A percentile compares a stretch with the other conserved stretches of the same genome.
phyloP scores from a whole-genome alignment of 2,797 vertebrate species.

The Danio tinwini region DNA sequence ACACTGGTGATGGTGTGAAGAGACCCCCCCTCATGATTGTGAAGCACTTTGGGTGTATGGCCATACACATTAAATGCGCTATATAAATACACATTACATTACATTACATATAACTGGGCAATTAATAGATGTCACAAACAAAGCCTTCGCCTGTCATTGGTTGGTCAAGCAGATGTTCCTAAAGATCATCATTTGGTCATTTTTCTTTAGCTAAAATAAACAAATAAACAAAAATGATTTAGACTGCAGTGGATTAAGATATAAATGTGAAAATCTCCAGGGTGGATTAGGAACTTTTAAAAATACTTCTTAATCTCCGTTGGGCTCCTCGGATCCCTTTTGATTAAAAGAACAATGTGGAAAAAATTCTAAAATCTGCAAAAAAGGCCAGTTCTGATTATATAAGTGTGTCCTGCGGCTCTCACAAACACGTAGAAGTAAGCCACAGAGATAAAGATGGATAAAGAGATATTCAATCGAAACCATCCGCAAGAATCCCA shows the following conservation, averaged over 20 bases:
- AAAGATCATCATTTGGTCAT: not conserved
- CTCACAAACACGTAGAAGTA: not conserved
- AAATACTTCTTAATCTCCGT: conserved; percentile 20
- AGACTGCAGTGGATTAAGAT: not conserved
- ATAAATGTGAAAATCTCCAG: not conserved
- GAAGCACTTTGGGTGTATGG: too few relatives aligned
- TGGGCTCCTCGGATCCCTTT: not conserved
- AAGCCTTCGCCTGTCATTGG: not conserved
- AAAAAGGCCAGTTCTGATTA: conserved; percentile 1
- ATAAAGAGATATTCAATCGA: conserved; percentile 5
- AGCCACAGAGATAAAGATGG: conserved; percentile 8
- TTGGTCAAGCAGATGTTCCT: not conserved
- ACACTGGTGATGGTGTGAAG: too few relatives aligned
- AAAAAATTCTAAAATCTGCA: not conserved
- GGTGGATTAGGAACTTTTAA: conserved; percentile 20
- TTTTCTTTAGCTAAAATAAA: not conserved
- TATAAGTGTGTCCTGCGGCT: conserved; percentile 11
- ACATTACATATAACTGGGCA: not conserved
- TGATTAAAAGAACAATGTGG: conserved; percentile 22
- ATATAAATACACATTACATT: too few relatives aligned
- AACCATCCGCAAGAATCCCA: conserved; percentile 16
- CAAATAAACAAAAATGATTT: not conserved
- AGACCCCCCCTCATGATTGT: too few relatives aligned
- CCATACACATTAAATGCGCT: too few relatives aligned
- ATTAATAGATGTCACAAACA: not conserved